phyloP scores from a whole-genome alignment of 2,797 vertebrate genomes.

The Zenarchopterus dispar region DNA sequence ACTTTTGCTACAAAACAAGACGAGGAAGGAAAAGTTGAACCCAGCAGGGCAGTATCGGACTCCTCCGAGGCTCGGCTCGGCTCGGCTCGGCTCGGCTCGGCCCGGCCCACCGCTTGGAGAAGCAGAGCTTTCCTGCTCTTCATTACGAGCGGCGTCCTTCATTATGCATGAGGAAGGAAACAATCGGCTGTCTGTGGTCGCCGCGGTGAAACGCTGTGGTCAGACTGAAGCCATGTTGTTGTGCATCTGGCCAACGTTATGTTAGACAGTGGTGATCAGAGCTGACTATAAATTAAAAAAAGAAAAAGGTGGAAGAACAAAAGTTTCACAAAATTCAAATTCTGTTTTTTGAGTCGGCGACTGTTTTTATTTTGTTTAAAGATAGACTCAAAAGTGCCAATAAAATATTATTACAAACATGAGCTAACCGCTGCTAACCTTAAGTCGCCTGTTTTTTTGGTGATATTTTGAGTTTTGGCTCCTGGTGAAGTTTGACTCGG shows the following conservation, averaged over 20 bases:
- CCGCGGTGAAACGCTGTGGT: slow-evolving; percentile 47
- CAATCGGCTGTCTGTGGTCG: slow-evolving; percentile 59
- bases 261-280: slow-evolving; percentile 36
- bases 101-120: slow-evolving; percentile 31
- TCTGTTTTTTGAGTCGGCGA: not conserved
- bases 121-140: slow-evolving; percentile 54
- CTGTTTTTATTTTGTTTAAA: no score
- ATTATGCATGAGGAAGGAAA: slow-evolving; percentile 75
- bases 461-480: no score
- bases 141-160: slow-evolving; percentile 52
- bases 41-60: slow-evolving; percentile 48
- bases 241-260: slow-evolving; percentile 42
- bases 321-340: not conserved
- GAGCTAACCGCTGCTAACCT: no score
- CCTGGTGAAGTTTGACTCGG: no score
- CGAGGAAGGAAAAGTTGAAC: slow-evolving; percentile 42
- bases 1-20: slow-evolving; percentile 57
- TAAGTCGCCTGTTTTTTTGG: no score
- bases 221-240: slow-evolving; percentile 50
- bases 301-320: not conserved
- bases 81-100: no score
- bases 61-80: no score
- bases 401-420: no score
- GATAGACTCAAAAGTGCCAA: no score
- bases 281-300: slow-evolving; percentile 20